A percentile compares a stretch with the other conserved stretches of the same genome.
Conservation (phyloP, 2,113 vertebrate genomes). For the Dicerorhinus sumatrensis region DNA sequence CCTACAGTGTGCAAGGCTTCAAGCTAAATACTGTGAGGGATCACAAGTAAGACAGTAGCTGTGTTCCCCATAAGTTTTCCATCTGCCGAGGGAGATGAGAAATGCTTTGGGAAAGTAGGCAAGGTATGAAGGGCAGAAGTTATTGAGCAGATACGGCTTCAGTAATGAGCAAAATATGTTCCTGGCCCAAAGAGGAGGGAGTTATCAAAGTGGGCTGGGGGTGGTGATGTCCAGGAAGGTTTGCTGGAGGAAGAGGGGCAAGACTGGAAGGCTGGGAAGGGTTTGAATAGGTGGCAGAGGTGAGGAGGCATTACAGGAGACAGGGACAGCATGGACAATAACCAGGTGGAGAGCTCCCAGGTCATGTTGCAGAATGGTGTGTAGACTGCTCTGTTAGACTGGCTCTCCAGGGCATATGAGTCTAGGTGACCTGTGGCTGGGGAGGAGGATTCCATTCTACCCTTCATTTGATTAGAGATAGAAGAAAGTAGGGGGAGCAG, state of each 20-base stretch:
- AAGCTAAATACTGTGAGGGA: not conserved
- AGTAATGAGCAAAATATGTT: slow-evolving; percentile 10
- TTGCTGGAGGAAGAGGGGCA: slow-evolving; percentile 31
- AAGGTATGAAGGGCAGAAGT: not conserved
- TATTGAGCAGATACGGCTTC: not conserved
- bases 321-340: not conserved
- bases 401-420: not conserved
- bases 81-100: slow-evolving; percentile 19
- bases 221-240: not conserved
- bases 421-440: slow-evolving; percentile 2
- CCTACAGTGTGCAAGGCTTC: slow-evolving; percentile 16
- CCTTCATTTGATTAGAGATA: slow-evolving; percentile 32
- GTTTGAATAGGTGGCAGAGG: not conserved
- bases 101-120: not conserved
- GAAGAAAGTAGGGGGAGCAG: not conserved
- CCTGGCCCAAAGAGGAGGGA: not conserved
- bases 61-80: not conserved
- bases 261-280: not conserved
- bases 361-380: not conserved
- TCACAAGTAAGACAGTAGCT: not conserved
- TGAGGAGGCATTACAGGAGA: not conserved
- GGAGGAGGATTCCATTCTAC: slow-evolving; percentile 8
- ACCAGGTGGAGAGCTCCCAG: not conserved
- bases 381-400: not conserved
- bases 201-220: not conserved